phyloP scores from a whole-genome alignment of 2,797 vertebrate genomes.

The Rhadinocentrus ornatus region DNA sequence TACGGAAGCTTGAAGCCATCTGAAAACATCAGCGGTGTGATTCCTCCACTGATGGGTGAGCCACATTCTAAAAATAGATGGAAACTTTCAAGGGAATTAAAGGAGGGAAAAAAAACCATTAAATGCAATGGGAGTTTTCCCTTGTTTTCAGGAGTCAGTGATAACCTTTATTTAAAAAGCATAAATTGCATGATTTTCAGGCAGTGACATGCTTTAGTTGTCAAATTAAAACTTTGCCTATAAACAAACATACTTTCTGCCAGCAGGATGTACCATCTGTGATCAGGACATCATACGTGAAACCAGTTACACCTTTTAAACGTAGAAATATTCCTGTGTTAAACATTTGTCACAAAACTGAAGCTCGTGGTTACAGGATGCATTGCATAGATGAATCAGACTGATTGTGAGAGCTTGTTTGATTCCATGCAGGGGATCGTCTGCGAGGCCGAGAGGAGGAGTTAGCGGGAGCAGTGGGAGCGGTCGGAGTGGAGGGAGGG shows the following conservation, averaged over 20 bases:
- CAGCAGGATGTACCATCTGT: not conserved
- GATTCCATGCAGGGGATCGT: constrained; percentile 87
- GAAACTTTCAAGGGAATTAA: constrained; percentile 23
- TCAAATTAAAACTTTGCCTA: not conserved
- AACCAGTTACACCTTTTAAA: not conserved
- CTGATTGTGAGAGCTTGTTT: constrained; percentile 18
- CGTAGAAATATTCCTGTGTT: not conserved
- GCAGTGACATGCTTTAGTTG: not conserved
- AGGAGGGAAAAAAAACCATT: constrained; percentile 5
- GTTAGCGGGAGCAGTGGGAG: constrained; percentile 86
- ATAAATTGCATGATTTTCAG: not conserved
- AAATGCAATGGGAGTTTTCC: constrained; percentile 20
- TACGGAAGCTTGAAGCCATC: constrained; percentile 45
- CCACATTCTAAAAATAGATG: constrained; percentile 59
- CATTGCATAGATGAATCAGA: constrained; percentile 12
- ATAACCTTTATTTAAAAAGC: constrained; percentile 4
- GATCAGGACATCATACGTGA: not conserved
- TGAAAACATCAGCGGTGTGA: constrained; percentile 52
- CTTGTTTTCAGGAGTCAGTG: not conserved
- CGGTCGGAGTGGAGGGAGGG: constrained; percentile 77
- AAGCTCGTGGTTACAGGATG: not conserved
- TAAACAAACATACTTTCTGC: not conserved
- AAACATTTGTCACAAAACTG: not conserved
- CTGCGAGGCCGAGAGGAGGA: constrained; percentile 91
- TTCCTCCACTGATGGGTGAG: constrained; percentile 46